Base-by-base conservation (phyloP, 2,797 vertebrate genomes). In the Sebastes kiyomatsui region DNA sequence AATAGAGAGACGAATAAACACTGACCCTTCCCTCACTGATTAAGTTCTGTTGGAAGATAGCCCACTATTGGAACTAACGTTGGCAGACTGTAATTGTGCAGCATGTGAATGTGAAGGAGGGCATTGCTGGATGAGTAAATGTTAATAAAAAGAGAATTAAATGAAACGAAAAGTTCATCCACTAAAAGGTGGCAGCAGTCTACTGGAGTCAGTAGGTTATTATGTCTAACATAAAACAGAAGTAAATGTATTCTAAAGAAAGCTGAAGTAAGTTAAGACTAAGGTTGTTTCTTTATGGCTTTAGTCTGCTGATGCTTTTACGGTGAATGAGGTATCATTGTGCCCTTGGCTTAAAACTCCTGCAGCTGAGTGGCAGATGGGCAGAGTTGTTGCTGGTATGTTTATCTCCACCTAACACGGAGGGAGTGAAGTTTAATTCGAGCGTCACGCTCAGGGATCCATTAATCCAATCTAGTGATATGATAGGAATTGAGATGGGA, bases 381-480 rank as follows among this genome's bases (percentile, higher is more conserved):
- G 83, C 79, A 74, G 87, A 86, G 88, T 67, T 89, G 83, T 75
- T 76, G 72, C 56, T 59, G 74, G 82, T 84, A 82, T 83, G 88
- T 93, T 94, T 90, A 92, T 94, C 91, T 87, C 80, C 67, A 75
- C 83, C 83, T 83, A 83, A 79, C 82, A 88, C 49, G 25, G 72
- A 87, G 87, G 71, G 62, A 85, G 88, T 35, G 75, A 56, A 78
- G 86, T 93, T 94, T 93, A 92, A 94, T 94, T 93, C 87, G 86
- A 87, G 76, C 88, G 23, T 90, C 91, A 87, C 84, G 60, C 86
- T 92, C 88, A 67, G 83, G 68, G 81, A 88, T 90, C 85, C 82
- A 87, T 91, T 93, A 94, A 95, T 95, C 93, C 88, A 87, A 93
- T 94, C 90, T 69, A 89, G 90, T 88, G 92, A 93, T 92, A 93